Percentiles rank a stretch among this genome's conserved stretches.
These are phyloP conservation scores for Drepana falcataria DNA, from an alignment of 2,888 invertebrate species.

Conservation along the genomic window DNA sequence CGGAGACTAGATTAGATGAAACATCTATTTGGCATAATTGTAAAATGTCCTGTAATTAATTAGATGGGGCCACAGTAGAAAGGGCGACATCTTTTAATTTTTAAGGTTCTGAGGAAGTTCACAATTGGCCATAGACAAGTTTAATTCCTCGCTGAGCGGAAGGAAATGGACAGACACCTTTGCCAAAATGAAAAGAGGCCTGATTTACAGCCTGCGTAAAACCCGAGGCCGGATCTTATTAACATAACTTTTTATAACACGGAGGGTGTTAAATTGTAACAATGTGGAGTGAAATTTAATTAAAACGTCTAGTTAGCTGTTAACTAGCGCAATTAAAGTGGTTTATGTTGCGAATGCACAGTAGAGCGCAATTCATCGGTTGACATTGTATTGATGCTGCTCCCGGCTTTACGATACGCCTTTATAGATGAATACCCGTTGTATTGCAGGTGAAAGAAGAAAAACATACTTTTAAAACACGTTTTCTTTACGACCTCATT, in stretches of 20 bases:
- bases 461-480: no score
- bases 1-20: no score
- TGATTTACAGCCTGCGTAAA: slow-evolving; percentile 71
- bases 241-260: slow-evolving; percentile 76
- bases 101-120: slow-evolving; percentile 34
- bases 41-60: no score
- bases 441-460: no score
- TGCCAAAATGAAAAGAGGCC: slow-evolving; percentile 68
- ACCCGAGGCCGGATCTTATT: slow-evolving; percentile 66
- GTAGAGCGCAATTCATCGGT: slow-evolving; percentile 21
- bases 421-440: background rate
- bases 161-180: slow-evolving; percentile 71
- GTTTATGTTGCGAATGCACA: slow-evolving; percentile 33
- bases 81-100: slow-evolving; percentile 37
- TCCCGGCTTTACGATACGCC: background rate
- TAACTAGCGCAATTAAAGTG: slow-evolving; percentile 62
- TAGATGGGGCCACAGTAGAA: background rate
- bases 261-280: slow-evolving; percentile 67
- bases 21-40: no score
- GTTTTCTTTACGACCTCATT: no score
- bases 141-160: slow-evolving; percentile 58
- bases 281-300: slow-evolving; percentile 72
- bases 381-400: slow-evolving; percentile 1
- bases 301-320: slow-evolving; percentile 67
- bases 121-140: slow-evolving; percentile 62